Conservation (phyloP, 2,113 vertebrate species). For the Gadus chalcogrammus region DNA sequence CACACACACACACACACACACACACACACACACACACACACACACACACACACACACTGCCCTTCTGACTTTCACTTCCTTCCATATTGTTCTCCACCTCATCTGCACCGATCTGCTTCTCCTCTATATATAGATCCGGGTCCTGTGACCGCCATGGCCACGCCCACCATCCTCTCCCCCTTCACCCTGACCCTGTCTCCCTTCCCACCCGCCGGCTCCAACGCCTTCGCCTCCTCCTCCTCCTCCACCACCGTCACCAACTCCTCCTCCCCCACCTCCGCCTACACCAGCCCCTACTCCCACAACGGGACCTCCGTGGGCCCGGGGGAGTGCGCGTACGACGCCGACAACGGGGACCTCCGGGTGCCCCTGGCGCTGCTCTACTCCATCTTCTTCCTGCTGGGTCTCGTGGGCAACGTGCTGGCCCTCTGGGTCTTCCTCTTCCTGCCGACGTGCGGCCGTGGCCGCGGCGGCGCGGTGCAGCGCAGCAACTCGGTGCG, state of each 20-base stretch:
- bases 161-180: not conserved
- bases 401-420: conserved; percentile 81
- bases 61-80: too few species aligned
- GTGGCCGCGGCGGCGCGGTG: too few species aligned
- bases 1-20: too few species aligned
- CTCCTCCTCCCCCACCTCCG: not conserved
- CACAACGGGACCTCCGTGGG: not conserved
- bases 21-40: too few species aligned
- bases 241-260: not conserved
- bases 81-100: too few species aligned
- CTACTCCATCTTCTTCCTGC: conserved; percentile 80
- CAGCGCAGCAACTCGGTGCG: conserved; percentile 82
- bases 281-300: not conserved
- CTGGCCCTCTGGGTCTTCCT: conserved; percentile 85
- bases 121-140: not conserved
- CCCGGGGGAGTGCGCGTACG: not conserved
- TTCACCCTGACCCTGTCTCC: too few species aligned
- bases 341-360: conserved; percentile 45
- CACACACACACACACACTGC: too few species aligned
- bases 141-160: conserved; percentile 25
- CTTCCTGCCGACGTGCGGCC: conserved; percentile 59
- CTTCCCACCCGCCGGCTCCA: not conserved
- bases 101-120: too few species aligned
- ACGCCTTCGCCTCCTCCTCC: not conserved
- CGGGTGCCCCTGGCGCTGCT: conserved; percentile 63